Conservation (phyloP, 2,888 invertebrate genomes). For the Cenopis cana region DNA sequence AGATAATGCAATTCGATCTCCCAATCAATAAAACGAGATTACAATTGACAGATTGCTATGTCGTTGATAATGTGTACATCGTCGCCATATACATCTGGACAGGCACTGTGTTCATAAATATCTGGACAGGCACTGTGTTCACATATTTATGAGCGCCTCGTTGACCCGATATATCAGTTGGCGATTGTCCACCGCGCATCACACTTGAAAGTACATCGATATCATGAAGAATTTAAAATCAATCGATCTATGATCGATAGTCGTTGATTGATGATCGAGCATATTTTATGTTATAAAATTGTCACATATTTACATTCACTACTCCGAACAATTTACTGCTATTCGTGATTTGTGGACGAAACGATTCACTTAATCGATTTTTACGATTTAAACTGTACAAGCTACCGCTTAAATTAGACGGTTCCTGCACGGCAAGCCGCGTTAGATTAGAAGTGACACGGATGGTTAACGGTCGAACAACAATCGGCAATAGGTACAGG, state of each 20-base stretch:
- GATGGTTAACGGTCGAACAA: too few species aligned
- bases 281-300: not conserved
- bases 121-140: too few species aligned
- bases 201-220: not conserved
- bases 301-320: constrained; percentile 21
- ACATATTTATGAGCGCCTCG: too few species aligned
- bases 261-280: not conserved
- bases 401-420: too few species aligned
- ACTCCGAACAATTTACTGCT: too few species aligned
- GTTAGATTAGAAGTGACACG: too few species aligned
- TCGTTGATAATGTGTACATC: too few species aligned
- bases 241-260: constrained; percentile 13
- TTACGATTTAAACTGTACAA: not conserved
- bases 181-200: not conserved
- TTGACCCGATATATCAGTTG: not conserved
- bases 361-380: not conserved
- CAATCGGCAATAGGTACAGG: too few species aligned
- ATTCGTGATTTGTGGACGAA: constrained; percentile 9
- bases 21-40: not conserved
- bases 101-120: too few species aligned
- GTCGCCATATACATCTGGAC: too few species aligned
- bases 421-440: too few species aligned
- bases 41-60: not conserved
- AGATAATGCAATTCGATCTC: not conserved
- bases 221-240: not conserved